Evolutionary conservation across 2,888 invertebrate species (phyloP), one percentile per base, ranked within the genome.

Genomic region (Spodoptera exigua): DNA sequence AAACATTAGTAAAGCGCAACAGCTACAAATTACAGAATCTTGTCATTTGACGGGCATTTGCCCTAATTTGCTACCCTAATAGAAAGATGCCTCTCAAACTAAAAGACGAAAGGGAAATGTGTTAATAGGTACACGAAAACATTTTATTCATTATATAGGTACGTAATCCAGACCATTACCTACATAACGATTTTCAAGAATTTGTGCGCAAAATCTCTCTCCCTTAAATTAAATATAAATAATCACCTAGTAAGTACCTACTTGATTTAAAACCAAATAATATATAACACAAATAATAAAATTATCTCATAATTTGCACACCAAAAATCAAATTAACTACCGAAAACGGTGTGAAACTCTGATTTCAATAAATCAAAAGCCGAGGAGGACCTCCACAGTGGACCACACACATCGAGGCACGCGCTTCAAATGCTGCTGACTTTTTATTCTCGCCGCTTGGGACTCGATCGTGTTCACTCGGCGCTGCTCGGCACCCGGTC

Each of bases 391-490:
- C 95, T 93, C 94, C 95, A 73, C 60, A 90, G 93, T 88, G 91
- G 96, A 96, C 96, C 96, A 96, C 96, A 96, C 96, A 96, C 95
- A 93, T 95, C 87, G 96, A 95, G 96, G 96, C 96, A 96, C 96
- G 96, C 96, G 96, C 95, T 95, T 93, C 94, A 94, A 95, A 95
- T 95, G 93, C 91, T 89, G 94, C 94, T 83, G 86, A 86, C 90
- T 91, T 92, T 92, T 93, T 92, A 83, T 89, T 91, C 83, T 86
- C 74, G 80, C 87, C 90, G 87, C 86, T 81, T 80, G 81, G 79
- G 81, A 81, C 76, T 74, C 72, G 81, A 79, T 91, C 93, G 92
- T 84, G 85, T 78, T 79, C 84, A 65, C 77, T 93, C 94, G 93
- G 91, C 79, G 74, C 79, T 87, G 82, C 80, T 89, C 93, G 91